A percentile compares a stretch with the other conserved stretches of the same genome.
Evolutionary conservation across 1,140 invertebrate genomes (phyloP).

Genomic region (Drosophila erecta): DNA sequence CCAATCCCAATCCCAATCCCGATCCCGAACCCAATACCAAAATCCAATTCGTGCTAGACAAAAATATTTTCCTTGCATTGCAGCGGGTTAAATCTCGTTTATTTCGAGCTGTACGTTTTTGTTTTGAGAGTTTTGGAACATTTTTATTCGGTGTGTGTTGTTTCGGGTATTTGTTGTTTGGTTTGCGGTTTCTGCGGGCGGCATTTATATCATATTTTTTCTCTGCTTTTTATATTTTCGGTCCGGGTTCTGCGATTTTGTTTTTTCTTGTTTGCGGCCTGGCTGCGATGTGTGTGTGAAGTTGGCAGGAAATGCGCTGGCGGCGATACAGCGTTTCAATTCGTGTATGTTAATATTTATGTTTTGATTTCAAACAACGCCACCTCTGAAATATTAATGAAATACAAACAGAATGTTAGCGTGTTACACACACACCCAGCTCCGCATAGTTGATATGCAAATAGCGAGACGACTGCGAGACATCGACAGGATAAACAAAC

Average conservation of each 20-base stretch:
- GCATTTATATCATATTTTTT: conserved; percentile 76
- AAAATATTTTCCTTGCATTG: conserved; percentile 80
- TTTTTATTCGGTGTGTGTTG: conserved; percentile 41
- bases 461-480: conserved; percentile 65
- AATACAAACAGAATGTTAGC: conserved; percentile 82
- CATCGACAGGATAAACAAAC: conserved; percentile 42
- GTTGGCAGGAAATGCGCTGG: conserved; percentile 65
- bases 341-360: conserved; percentile 84
- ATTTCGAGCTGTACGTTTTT: conserved; percentile 21
- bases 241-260: conserved; percentile 7
- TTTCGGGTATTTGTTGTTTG: conserved; percentile 58
- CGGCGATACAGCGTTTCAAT: conserved; percentile 80
- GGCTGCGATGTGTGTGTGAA: conserved; percentile 9
- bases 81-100: conserved; percentile 63
- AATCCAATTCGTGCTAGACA: conserved; percentile 64
- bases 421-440: conserved; percentile 44
- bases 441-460: conserved; percentile 75
- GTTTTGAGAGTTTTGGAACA: conserved; percentile 43
- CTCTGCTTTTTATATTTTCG: conserved; percentile 2
- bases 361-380: conserved; percentile 83
- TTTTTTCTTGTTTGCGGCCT: conserved; percentile 1
- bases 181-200: conserved; percentile 75
- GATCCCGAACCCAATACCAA: conserved; percentile 10
- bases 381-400: conserved; percentile 83
- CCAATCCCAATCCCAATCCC: conserved; percentile 39